Conservation (phyloP, 2,113 vertebrate species). For the Puffinus mauretanicus region DNA sequence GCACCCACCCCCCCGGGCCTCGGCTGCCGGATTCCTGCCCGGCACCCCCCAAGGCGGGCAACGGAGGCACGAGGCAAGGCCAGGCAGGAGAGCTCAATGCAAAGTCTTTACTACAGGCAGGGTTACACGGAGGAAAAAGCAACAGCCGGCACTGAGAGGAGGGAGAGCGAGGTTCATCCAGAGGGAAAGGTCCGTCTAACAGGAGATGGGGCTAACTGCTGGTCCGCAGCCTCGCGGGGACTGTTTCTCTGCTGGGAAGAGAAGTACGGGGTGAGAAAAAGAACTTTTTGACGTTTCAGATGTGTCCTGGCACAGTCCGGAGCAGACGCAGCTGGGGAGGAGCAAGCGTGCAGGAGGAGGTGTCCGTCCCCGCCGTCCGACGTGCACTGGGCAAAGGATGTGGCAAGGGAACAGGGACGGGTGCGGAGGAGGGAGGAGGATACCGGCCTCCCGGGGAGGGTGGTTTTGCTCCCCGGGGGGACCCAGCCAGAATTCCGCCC, state of each 20-base stretch:
- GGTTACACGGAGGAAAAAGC: neutral
- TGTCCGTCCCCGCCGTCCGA: accelerated
- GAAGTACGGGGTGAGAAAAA: neutral
- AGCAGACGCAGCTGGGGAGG: neutral
- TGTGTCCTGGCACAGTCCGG: accelerated
- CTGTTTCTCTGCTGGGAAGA: neutral
- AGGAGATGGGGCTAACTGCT: neutral
- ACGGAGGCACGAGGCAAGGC: neutral
- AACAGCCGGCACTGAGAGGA: neutral
- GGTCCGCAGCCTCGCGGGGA: neutral
- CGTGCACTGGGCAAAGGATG: accelerated
- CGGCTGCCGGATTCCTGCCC: neutral
- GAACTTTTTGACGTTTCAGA: neutral
- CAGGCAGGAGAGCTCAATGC: neutral
- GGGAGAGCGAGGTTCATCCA: neutral
- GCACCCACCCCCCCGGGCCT: neutral
- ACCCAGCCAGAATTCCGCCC: neutral
- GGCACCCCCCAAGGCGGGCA: accelerated
- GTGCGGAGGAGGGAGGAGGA: neutral
- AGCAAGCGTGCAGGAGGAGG: neutral
- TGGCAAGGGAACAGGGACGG: accelerated
- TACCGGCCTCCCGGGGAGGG: neutral
- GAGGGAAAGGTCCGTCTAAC: neutral
- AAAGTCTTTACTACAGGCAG: constrained; percentile 17
- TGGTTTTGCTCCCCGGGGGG: neutral